Conservation (phyloP, 2,888 invertebrate species). For the Diplazon laetatorius region DNA sequence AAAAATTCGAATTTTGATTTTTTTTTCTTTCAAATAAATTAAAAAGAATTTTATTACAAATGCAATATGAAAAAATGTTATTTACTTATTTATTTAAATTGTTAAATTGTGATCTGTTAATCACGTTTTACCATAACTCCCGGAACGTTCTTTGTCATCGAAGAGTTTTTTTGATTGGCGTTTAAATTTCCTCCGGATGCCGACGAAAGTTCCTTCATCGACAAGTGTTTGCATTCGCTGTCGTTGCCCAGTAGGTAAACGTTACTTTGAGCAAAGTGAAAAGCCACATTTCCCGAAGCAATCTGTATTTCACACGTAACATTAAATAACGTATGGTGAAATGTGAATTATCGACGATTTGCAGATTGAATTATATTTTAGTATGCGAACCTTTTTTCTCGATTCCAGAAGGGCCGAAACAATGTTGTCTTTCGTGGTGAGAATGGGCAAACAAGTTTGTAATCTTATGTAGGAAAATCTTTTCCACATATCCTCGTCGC, state of each 20-base stretch:
- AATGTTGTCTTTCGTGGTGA: constrained; percentile 85
- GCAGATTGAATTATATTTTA: neutral
- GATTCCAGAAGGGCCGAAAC: constrained; percentile 85
- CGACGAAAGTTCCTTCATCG: constrained; percentile 70
- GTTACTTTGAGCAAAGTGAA: constrained; percentile 87
- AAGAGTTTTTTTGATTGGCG: constrained; percentile 65
- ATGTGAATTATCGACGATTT: neutral
- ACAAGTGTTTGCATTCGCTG: constrained; percentile 80
- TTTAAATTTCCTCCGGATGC: constrained; percentile 59
- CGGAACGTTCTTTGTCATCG: constrained; percentile 63
- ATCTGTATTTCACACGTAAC: constrained; percentile 81
- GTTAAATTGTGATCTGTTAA: neutral
- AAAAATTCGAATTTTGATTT: too few species aligned
- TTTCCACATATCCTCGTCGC: constrained; percentile 86
- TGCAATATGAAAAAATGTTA: too few species aligned
- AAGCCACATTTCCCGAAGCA: constrained; percentile 89
- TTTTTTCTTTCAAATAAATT: too few species aligned
- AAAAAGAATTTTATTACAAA: too few species aligned
- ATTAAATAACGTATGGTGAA: neutral
- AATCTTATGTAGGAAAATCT: constrained; percentile 89
- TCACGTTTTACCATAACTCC: constrained; percentile 68
- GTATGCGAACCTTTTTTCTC: constrained; percentile 85
- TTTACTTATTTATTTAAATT: too few species aligned
- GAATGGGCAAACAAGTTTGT: constrained; percentile 86
- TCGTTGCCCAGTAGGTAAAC: constrained; percentile 87